Base-by-base conservation (phyloP, 2,797 vertebrate genomes). In the Hafferia zeledoni region DNA sequence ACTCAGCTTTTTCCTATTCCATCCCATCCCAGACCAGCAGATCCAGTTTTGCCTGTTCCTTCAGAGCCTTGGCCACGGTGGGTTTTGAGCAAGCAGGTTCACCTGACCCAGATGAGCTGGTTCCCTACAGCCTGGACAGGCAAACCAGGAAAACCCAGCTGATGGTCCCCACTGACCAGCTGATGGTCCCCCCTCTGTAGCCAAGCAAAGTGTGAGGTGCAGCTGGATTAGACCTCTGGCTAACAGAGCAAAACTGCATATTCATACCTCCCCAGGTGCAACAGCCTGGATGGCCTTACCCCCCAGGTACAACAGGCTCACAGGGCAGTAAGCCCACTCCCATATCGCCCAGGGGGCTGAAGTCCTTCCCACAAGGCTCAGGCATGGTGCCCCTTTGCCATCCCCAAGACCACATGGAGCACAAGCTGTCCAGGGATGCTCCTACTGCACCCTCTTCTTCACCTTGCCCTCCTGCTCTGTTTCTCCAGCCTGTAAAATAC, bases 121-220 rank as follows among this genome's bases (percentile, higher is more conserved):
- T 83, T 90, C 31, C 60, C 47, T 15, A 52, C 35, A 87, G 9
- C 35, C 27, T 1, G 3, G 24, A 17, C n/a, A 78, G 43, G 28
- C 31, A 86, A 87, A 83, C 37, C 63, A 90, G 59, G 33, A 76
- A 80, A 76, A 72, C 57, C 33, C 61, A 2, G 41, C 41, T 59
- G 65, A 2, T 8, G 31, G 61, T 78, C 23, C 46, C 20, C 50
- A 19, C 1, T 4, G 50, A 49, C 10, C 75, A 57, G 31, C 33
- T 67, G 35, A 10, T 7, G 44, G n/a, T 43, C 41, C 39, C 44
- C 43, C 41, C 39, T 47, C 43, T 43, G 8, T 0, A 12, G 65
- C 30, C 1, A 1, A 67, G 35, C 31, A 1, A 13, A 57, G 30
- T 1, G 1, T 0, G 2, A 74, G 59, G 18, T 22, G 28, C 57